Percentiles rank a stretch among this genome's conserved stretches.
Evolutionary conservation across 2,113 vertebrate genomes (phyloP).

Genomic region (Nerophis ophidion): DNA sequence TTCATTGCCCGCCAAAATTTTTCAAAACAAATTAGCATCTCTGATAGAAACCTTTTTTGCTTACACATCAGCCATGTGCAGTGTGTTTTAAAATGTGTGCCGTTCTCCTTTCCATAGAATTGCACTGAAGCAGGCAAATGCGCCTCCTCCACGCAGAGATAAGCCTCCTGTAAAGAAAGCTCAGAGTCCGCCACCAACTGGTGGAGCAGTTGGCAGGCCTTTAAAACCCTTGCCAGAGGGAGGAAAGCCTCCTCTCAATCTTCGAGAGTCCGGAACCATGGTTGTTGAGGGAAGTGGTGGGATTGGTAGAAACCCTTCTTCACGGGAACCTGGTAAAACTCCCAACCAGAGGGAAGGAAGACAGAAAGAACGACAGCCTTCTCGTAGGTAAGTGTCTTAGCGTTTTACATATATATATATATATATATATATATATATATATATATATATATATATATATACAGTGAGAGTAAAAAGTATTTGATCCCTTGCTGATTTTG

Average conservation of each 20-base stretch:
- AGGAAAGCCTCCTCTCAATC: constrained; percentile 69
- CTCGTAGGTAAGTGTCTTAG: constrained; percentile 75
- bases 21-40: too few relatives aligned
- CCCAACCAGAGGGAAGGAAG: constrained; percentile 79
- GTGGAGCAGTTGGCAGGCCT: constrained; percentile 60
- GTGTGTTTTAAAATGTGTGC: constrained; percentile 14
- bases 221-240: constrained; percentile 68
- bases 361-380: constrained; percentile 83
- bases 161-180: constrained; percentile 83
- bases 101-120: constrained; percentile 33
- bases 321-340: constrained; percentile 66
- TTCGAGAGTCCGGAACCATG: constrained; percentile 45
- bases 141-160: constrained; percentile 75
- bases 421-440: too few relatives aligned
- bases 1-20: too few relatives aligned
- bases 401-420: too few relatives aligned
- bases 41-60: background rate
- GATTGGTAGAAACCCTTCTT: constrained; percentile 51
- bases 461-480: too few relatives aligned
- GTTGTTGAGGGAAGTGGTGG: background rate
- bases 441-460: too few relatives aligned
- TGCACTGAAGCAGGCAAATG: constrained; percentile 53
- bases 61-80: background rate
- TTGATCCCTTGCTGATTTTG: too few relatives aligned
- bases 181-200: constrained; percentile 70